Percentiles rank a stretch among this genome's conserved stretches.
These are phyloP conservation scores for Scaptomyza polygonia DNA, from an alignment of 2,888 invertebrate species.

Conservation along the genomic window DNA sequence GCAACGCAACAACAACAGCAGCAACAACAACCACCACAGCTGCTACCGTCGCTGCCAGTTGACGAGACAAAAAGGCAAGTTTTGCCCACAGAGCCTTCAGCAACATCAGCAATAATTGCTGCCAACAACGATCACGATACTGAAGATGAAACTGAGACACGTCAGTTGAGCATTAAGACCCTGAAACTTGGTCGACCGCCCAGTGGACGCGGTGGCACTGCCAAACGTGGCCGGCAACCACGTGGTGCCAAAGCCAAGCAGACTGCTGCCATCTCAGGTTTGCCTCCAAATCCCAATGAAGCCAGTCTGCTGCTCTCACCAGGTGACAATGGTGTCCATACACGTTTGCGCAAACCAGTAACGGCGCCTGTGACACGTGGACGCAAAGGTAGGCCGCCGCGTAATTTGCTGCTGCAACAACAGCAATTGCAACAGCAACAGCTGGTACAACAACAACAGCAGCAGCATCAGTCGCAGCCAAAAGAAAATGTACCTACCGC, in stretches of 20 bases:
- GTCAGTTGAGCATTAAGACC: conserved; percentile 45
- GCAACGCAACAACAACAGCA: conserved; percentile 24
- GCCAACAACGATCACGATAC: conserved; percentile 82
- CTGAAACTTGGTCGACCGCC: conserved; percentile 66
- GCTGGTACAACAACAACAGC: conserved; percentile 37
- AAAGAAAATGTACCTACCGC: conserved; percentile 31
- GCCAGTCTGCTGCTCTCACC: conserved; percentile 38
- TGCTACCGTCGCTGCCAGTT: conserved; percentile 8
- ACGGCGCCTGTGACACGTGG: conserved; percentile 79
- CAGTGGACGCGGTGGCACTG: conserved; percentile 68
- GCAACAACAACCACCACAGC: conserved; percentile 16
- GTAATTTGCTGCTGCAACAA: conserved; percentile 80
- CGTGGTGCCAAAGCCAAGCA: conserved; percentile 80
- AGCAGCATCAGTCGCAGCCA: conserved; percentile 25
- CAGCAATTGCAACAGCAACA: conserved; percentile 73
- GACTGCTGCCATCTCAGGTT: conserved; percentile 46
- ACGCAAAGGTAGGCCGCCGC: conserved; percentile 85
- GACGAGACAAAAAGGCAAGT: conserved; percentile 27
- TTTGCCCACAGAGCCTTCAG: conserved; percentile 11
- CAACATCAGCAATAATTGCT: conserved; percentile 21
- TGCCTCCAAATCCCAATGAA: conserved; percentile 37
- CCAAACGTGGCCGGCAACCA: conserved; percentile 80
- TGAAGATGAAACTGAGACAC: conserved; percentile 82
- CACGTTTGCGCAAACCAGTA: conserved; percentile 85
- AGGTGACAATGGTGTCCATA: conserved; percentile 85